These are phyloP conservation scores for Rhabdomys pumilio DNA, from an alignment of 2,797 vertebrate species.

Conservation along the genomic window DNA sequence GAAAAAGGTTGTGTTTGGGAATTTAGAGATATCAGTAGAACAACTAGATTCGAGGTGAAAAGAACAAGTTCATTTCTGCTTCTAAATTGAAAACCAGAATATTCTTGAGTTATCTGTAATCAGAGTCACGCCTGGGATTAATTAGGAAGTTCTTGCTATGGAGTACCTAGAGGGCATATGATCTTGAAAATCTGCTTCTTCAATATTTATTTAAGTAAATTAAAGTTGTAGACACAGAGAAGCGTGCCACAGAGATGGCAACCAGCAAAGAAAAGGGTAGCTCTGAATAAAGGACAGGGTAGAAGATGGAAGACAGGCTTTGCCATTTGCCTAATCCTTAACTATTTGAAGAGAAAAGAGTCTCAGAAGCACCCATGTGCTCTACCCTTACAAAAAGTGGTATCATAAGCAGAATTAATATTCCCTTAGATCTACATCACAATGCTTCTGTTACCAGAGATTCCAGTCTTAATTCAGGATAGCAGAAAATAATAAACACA, in stretches of 20 bases:
- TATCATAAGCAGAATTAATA: neutral
- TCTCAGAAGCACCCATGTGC: neutral
- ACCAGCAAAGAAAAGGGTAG: neutral
- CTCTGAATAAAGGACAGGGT: neutral
- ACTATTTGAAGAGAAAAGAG: neutral
- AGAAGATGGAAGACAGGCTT: neutral
- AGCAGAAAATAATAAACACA: neutral
- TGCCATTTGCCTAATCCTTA: neutral
- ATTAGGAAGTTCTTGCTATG: neutral
- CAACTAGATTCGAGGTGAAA: neutral
- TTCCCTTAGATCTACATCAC: neutral
- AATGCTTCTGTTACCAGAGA: neutral
- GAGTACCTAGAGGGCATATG: neutral
- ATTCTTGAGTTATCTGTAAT: neutral
- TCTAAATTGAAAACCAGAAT: neutral
- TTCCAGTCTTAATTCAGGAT: neutral
- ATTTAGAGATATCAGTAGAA: neutral
- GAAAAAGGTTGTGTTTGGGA: neutral
- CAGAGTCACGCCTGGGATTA: neutral
- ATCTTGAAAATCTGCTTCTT: neutral
- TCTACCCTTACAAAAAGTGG: neutral
- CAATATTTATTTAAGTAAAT: neutral
- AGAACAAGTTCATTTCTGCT: neutral
- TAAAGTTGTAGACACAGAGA: neutral
- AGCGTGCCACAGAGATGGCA: neutral